Evolutionary conservation across 92 coral and sea anemone genomes (phyloP).

Genomic region (Paragorgia papillata): DNA sequence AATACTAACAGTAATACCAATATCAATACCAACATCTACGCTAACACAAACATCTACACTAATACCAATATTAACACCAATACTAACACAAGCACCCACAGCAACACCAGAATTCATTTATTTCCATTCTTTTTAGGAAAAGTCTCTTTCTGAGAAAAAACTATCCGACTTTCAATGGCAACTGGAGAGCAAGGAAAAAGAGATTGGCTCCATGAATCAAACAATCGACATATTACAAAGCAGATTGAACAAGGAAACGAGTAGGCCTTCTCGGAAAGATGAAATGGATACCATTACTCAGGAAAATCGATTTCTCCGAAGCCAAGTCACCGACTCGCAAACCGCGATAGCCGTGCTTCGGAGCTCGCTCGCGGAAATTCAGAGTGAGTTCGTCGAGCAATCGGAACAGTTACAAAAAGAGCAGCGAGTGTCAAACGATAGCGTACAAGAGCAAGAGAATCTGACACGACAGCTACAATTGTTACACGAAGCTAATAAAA

Average conservation of each 20-base stretch:
- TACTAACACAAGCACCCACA: too few species aligned
- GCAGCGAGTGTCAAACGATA: conserved; percentile 73
- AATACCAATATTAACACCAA: too few species aligned
- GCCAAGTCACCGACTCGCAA: conserved; percentile 90
- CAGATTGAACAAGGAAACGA: conserved; percentile 10
- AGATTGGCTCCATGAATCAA: conserved; percentile 67
- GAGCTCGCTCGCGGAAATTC: conserved; percentile 85
- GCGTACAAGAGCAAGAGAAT: conserved; percentile 90
- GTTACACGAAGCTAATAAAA: conserved; percentile 91
- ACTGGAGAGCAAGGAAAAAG: conserved; percentile 88
- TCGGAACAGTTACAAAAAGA: conserved; percentile 75
- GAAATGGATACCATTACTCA: conserved; percentile 37
- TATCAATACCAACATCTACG: too few species aligned
- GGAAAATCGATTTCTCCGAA: conserved; percentile 85
- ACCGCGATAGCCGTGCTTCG: conserved; percentile 82
- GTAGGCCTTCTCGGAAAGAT: conserved; percentile 22
- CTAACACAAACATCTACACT: too few species aligned
- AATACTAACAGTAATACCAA: too few species aligned
- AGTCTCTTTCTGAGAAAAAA: conserved; percentile 76
- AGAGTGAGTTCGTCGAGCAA: conserved; percentile 82
- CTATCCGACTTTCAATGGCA: conserved; percentile 94
- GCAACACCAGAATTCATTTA: too few species aligned
- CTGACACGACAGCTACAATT: conserved; percentile 88
- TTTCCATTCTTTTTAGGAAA: conserved; percentile 69
- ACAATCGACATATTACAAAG: conserved; percentile 73